Evolutionary conservation across 2,888 invertebrate species (phyloP), one percentile per base, ranked within the genome.

Genomic region (Stratiomys singularior): DNA sequence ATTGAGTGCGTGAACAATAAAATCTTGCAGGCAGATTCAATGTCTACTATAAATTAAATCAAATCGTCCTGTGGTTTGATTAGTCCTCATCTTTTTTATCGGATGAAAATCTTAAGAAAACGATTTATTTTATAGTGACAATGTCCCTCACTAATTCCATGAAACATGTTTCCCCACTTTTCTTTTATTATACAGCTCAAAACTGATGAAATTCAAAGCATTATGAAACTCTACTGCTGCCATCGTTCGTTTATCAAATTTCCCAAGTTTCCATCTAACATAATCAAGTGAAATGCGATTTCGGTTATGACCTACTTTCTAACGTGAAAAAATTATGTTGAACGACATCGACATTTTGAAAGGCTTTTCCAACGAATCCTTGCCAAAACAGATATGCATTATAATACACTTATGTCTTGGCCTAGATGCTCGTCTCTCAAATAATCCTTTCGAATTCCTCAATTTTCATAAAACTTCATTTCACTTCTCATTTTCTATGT

Each of bases 381-480:
- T 28, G 64, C 64, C 27, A 15, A 27, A 64, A n/a, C n/a, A 30
- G 64, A 64, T 64, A 64, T 30, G 28, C 64, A 7, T 64, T 18
- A 64, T 23, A 30, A 64, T 25, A 60, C 13, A 64, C 23, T 23
- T n/a, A 64, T 25, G 23, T 5, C 15, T 15, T 30, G 64, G 0
- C 64, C 30, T 28, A 64, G 23, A 30, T 64, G 5, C 28, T 64
- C 1, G 27, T 64, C 30, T 30, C 30, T 28, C 13, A 64, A 64
- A n/a, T 64, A 64, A 64, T 67, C 67, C 28, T 46, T 67, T 67
- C 21, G 44, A 67, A 67, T 21, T 23, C 27, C 46, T 46, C 67
- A 44, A 46, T 67, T 67, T 67, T 44, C 67, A 67, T 67, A 67
- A 44, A 67, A 44, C 46, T 44, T 44, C 67, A 67, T 46, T 67